Conservation (phyloP, 2,888 invertebrate species). For the Dicyrtoma fusca region DNA sequence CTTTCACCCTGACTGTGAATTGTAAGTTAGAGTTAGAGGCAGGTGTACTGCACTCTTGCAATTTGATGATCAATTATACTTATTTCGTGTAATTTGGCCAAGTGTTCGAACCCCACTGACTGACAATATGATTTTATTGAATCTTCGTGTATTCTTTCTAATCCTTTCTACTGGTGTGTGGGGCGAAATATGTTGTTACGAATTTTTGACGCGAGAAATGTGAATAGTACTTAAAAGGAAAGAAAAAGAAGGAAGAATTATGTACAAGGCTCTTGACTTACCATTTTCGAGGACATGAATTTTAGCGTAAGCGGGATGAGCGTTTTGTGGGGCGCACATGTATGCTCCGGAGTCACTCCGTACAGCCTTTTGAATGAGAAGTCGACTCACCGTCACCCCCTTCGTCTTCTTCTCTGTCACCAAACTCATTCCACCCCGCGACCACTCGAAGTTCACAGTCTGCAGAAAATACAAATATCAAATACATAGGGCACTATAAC, state of each 20-base stretch:
- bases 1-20: too few relatives aligned
- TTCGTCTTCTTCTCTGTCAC: conserved; percentile 56
- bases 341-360: conserved; percentile 53
- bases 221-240: neutral
- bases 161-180: too few relatives aligned
- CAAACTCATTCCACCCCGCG: conserved; percentile 56
- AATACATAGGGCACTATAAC: neutral
- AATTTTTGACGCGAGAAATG: too few relatives aligned
- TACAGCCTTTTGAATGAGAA: conserved; percentile 56
- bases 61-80: too few relatives aligned
- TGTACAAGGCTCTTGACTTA: conserved; percentile 31
- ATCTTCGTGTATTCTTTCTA: too few relatives aligned
- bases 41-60: too few relatives aligned
- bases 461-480: conserved; percentile 35
- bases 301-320: conserved; percentile 55
- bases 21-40: too few relatives aligned
- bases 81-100: too few relatives aligned
- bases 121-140: too few relatives aligned
- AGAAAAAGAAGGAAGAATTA: conserved; percentile 2
- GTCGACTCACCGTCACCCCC: conserved; percentile 55
- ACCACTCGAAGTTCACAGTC: conserved; percentile 56
- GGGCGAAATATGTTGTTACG: neutral
- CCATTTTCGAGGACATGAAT: conserved; percentile 56
- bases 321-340: conserved; percentile 52
- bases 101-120: too few relatives aligned